Percentiles rank a stretch among this genome's conserved stretches.
Conservation (phyloP, 2,797 vertebrate species). For the Triplophysa bombifrons region DNA sequence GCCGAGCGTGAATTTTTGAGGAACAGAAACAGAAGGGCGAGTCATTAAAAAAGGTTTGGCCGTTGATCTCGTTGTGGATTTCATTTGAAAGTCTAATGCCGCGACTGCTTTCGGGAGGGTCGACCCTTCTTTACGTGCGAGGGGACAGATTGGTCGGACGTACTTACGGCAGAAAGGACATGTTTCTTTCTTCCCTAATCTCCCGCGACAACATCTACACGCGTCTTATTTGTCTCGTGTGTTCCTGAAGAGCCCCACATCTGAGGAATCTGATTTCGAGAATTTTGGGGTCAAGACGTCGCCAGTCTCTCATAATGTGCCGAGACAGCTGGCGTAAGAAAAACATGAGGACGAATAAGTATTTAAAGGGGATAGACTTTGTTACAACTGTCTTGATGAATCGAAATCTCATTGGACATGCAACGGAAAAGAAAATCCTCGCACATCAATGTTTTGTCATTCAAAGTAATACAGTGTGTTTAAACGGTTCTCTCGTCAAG, state of each 20-base stretch:
- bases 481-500: constrained; percentile 13
- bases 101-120: constrained; percentile 76
- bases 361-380: constrained; percentile 62
- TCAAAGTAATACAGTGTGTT: not conserved
- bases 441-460: constrained; percentile 20
- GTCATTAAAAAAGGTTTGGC: constrained; percentile 84
- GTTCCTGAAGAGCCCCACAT: constrained; percentile 11
- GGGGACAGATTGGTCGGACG: constrained; percentile 55
- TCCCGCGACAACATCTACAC: constrained; percentile 38
- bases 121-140: constrained; percentile 51
- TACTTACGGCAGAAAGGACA: constrained; percentile 46
- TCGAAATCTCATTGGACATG: constrained; percentile 57
- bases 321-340: constrained; percentile 55
- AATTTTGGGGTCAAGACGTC: constrained; percentile 50
- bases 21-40: constrained; percentile 75
- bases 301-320: constrained; percentile 71
- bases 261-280: constrained; percentile 22
- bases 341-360: constrained; percentile 49
- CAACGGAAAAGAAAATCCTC: constrained; percentile 24
- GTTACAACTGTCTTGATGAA: constrained; percentile 69
- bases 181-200: constrained; percentile 41
- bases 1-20: constrained; percentile 77
- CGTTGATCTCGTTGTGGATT: constrained; percentile 85
- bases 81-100: constrained; percentile 86
- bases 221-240: constrained; percentile 61